Base-by-base conservation (phyloP, 2,888 invertebrate species). In the Stenodema calcarata region DNA sequence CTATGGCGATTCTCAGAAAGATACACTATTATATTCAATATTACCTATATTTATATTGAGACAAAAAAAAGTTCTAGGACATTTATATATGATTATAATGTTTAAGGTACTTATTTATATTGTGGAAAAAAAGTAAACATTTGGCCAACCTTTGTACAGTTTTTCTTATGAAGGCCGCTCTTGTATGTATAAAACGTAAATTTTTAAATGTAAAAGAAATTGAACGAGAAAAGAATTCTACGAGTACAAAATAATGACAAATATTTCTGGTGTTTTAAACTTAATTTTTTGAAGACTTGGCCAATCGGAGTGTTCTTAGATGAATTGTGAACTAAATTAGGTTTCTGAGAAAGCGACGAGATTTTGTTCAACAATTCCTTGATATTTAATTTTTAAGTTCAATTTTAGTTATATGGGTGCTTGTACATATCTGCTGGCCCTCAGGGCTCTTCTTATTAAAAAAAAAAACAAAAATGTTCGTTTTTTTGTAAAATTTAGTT, bases 221-320 rank as follows among this genome's bases (percentile, higher is more conserved):
- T 44, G 18, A 73, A 42, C 27, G 73, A 42, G 79, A 84, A 79
- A 69, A 87, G n/a, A 87, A 79, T 78, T 47, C 76, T 78, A 81
- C 86, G 78, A 88, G 88, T 88, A 88, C 88, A 88, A 88, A 88
- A 78, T 73, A 85, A 80, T 80, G 88, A 87, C 87, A 87, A 87
- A 87, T 87, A 87, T 86, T 82, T 81, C 76, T 42, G 85, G 76
- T 28, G 35, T 35, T 84, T 44, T n/a, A 42, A 27, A 42, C 18
- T 86, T 50, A 47, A 73, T 54, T 47, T 86, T 83, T 86, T 80
- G 50, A 85, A 69, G 87, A 87, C 87, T 87, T 87, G 87, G 87
- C 87, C 87, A 28, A 16, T 42, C 30, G 80, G 69, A 41, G 73
- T 35, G 41, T 35, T 78, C 30, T 47, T 70, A 86, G 70, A 41